These are phyloP conservation scores for Rapana venosa DNA, from an alignment of 2,888 invertebrate species.

Conservation along the genomic window DNA sequence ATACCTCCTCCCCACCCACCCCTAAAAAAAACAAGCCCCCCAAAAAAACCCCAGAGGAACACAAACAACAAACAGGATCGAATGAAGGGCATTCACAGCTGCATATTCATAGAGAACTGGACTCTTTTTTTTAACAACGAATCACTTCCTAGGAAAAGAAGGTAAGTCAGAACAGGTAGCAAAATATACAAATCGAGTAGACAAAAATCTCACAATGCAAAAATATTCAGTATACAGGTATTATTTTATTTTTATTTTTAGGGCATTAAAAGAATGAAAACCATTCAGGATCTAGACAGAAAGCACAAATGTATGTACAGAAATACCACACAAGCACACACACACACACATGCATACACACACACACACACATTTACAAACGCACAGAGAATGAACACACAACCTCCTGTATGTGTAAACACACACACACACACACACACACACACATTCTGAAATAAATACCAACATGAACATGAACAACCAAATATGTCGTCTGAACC, in stretches of 20 bases:
- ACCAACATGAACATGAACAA: neutral
- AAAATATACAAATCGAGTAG: no score
- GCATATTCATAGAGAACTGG: no score
- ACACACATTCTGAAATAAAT: neutral
- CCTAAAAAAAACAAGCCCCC: no score
- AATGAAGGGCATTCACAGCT: no score
- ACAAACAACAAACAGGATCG: no score
- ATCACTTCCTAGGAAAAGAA: no score
- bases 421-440: slow-evolving; percentile 3
- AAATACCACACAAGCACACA: neutral
- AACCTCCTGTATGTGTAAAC: neutral
- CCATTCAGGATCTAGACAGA: neutral
- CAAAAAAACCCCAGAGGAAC: no score
- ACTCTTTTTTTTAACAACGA: no score
- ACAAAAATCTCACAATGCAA: neutral
- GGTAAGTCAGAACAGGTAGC: no score
- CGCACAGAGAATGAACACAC: neutral
- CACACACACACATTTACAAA: neutral
- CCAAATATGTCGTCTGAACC: neutral
- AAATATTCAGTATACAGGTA: neutral
- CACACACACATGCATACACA: neutral
- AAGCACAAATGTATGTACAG: neutral
- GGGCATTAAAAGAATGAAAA: no score
- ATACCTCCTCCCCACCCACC: no score
- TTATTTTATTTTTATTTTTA: neutral